Evolutionary conservation across 1,140 invertebrate genomes (phyloP).

Genomic region (Lanistes nyassanus): DNA sequence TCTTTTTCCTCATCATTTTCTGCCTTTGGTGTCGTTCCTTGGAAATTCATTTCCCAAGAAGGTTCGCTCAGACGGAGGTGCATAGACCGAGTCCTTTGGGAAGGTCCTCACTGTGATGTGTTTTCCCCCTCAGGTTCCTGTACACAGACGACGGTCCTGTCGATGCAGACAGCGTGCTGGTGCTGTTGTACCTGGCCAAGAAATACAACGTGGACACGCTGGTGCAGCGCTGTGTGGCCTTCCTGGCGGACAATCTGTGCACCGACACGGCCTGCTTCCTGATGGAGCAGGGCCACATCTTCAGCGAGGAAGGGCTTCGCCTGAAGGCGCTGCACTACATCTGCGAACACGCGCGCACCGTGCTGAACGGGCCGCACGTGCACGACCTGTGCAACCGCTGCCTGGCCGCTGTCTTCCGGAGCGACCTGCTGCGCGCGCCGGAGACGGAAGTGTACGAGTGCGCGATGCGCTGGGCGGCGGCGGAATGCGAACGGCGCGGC

Average conservation of each 20-base stretch:
- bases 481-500: constrained; percentile 38
- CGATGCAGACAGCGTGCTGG: constrained; percentile 84
- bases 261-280: constrained; percentile 78
- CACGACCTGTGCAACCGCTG: constrained; percentile 34
- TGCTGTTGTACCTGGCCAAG: constrained; percentile 83
- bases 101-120: background rate
- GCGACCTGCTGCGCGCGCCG: constrained; percentile 28
- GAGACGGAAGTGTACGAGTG: constrained; percentile 38
- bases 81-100: too few species aligned
- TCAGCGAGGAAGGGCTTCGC: constrained; percentile 37
- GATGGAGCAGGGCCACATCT: constrained; percentile 40
- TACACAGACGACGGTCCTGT: constrained; percentile 61
- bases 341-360: constrained; percentile 32
- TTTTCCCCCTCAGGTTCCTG: constrained; percentile 37
- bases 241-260: constrained; percentile 78
- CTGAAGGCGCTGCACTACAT: constrained; percentile 38
- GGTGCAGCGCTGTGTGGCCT: constrained; percentile 83
- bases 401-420: constrained; percentile 31
- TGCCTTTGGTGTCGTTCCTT: background rate
- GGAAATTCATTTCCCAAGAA: background rate
- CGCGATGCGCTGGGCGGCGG: constrained; percentile 38
- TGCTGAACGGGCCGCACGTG: constrained; percentile 35
- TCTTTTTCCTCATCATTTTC: background rate
- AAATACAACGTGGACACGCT: constrained; percentile 84
- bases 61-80: too few species aligned